These are phyloP conservation scores for Mythimna albipuncta DNA, from an alignment of 2,888 invertebrate species.

Conservation along the genomic window DNA sequence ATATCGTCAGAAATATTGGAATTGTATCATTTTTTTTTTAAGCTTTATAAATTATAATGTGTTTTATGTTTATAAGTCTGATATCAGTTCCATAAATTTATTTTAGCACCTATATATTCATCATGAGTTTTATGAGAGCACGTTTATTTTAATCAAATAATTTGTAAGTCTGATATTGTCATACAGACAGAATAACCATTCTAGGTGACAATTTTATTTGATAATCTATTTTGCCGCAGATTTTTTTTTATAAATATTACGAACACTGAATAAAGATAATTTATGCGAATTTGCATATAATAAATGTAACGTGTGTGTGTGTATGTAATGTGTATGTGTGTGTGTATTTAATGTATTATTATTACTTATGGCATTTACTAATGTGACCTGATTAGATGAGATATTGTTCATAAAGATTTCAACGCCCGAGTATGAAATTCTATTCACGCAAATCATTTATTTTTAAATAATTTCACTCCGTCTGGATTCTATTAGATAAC, in stretches of 20 bases:
- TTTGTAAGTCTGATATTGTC: conserved; percentile 15
- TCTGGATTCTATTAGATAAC: no score
- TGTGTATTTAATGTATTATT: not conserved
- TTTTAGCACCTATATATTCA: not conserved
- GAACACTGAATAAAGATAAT: no score
- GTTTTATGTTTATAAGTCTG: not conserved
- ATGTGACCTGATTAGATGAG: not conserved
- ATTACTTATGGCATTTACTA: not conserved
- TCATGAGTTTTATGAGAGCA: not conserved
- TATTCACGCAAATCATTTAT: no score
- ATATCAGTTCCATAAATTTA: conserved; percentile 7
- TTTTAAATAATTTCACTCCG: no score
- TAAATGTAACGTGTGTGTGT: no score
- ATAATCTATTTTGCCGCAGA: not conserved
- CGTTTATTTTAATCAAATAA: conserved; percentile 14
- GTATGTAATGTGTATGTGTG: no score
- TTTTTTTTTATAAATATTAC: no score
- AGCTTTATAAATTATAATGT: conserved; percentile 1
- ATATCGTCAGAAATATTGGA: not conserved
- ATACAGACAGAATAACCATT: not conserved
- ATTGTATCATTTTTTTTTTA: not conserved
- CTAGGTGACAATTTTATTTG: not conserved
- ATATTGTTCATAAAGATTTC: not conserved
- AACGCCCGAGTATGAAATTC: no score
- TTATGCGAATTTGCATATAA: no score